Evolutionary conservation across 2,113 vertebrate genomes (phyloP).

Genomic region (Nansenia antarctica): DNA sequence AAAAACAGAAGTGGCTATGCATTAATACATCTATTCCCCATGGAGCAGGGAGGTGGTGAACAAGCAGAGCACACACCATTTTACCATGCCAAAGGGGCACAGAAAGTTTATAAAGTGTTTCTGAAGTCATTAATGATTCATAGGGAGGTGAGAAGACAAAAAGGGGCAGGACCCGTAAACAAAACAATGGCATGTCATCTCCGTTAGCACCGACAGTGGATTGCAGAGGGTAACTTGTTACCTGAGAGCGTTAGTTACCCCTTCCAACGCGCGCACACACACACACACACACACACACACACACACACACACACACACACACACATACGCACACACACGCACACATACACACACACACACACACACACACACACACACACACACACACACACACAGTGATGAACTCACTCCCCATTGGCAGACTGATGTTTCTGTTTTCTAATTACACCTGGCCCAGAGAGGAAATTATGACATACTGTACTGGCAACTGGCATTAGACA

Average conservation of each 20-base stretch:
- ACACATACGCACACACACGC: slow-evolving; percentile 7
- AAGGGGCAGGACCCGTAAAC: not conserved
- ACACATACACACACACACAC: too few species aligned
- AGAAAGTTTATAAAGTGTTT: not conserved
- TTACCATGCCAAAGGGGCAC: not conserved
- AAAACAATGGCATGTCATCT: not conserved
- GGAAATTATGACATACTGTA: slow-evolving; percentile 33
- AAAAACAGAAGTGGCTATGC: not conserved
- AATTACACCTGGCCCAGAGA: slow-evolving; percentile 48
- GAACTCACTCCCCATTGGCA: slow-evolving; percentile 41
- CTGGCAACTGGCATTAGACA: slow-evolving; percentile 18
- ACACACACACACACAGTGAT: slow-evolving; percentile 25
- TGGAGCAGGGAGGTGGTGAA: not conserved
- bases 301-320: not conserved
- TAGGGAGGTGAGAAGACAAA: not conserved
- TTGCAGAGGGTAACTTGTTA: not conserved
- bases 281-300: not conserved
- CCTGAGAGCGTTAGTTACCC: too few species aligned
- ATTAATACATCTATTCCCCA: not conserved
- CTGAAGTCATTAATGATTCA: not conserved
- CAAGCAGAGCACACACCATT: not conserved
- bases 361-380: slow-evolving; percentile 6
- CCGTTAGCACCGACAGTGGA: not conserved
- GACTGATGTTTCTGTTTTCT: slow-evolving; percentile 45
- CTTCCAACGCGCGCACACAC: too few species aligned